Conservation (phyloP, 2,113 vertebrate species). For the Turdus rufiventris region DNA sequence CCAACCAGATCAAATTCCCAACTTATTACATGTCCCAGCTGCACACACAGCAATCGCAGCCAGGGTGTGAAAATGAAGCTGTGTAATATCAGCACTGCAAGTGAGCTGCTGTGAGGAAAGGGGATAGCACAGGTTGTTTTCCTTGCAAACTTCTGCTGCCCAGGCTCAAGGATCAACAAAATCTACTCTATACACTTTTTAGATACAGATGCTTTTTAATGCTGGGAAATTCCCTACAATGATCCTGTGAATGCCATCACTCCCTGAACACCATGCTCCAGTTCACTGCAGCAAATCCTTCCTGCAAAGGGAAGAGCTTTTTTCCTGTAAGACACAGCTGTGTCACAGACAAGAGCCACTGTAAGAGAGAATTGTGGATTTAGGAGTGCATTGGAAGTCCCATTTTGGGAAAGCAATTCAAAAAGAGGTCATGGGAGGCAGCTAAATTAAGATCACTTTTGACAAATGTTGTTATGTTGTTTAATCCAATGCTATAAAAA, state of each 20-base stretch:
- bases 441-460: not conserved
- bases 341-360: not conserved
- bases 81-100: not conserved
- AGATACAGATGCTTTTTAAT: not conserved
- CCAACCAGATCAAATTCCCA: not conserved
- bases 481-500: not conserved
- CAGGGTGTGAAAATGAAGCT: not conserved
- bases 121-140: not conserved
- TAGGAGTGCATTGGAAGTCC: not conserved
- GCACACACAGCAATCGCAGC: not conserved
- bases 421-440: not conserved
- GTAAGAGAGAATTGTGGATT: not conserved
- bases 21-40: not conserved
- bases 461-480: not conserved
- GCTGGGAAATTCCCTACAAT: not conserved
- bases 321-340: not conserved
- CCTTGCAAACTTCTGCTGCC: not conserved
- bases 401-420: not conserved
- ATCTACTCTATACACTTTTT: not conserved
- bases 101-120: not conserved
- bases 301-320: not conserved
- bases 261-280: not conserved
- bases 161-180: not conserved
- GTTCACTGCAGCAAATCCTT: not conserved
- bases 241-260: not conserved